phyloP scores from a whole-genome alignment of 2,113 vertebrate genomes.

The Salvelinus fontinalis region DNA sequence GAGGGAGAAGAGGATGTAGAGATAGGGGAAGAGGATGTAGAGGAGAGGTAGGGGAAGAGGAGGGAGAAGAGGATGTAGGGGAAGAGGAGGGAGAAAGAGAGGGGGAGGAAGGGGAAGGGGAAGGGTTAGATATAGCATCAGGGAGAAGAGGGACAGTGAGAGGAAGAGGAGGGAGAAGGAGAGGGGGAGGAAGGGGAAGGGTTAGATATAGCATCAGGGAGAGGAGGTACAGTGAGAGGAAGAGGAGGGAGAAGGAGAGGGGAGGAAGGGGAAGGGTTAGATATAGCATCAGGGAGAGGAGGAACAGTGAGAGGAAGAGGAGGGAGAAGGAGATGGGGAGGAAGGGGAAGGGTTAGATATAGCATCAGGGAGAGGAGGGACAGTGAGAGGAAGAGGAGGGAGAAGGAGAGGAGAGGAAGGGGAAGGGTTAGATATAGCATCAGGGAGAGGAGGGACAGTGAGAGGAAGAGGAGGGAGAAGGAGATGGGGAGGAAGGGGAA shows the following conservation, averaged over 20 bases:
- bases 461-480: too few relatives aligned
- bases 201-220: background rate
- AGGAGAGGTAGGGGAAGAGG: too few relatives aligned
- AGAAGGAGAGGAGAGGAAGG: background rate
- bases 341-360: background rate
- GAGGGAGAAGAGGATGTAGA: too few relatives aligned
- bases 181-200: background rate
- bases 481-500: background rate
- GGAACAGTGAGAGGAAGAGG: background rate
- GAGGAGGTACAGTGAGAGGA: too few relatives aligned
- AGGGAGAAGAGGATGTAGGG: background rate
- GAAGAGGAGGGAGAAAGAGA: too few relatives aligned
- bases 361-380: background rate
- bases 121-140: slow-evolving; percentile 1
- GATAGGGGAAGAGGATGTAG: too few relatives aligned
- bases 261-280: background rate
- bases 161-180: background rate
- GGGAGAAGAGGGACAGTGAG: background rate
- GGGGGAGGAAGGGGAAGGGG: background rate
- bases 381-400: background rate
- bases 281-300: background rate
- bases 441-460: too few relatives aligned
- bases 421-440: background rate
- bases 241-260: background rate
- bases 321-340: background rate